Evolutionary conservation across 2,888 invertebrate genomes (phyloP), one percentile per base, ranked within the genome.

Genomic region (Orchesella flavescens): DNA sequence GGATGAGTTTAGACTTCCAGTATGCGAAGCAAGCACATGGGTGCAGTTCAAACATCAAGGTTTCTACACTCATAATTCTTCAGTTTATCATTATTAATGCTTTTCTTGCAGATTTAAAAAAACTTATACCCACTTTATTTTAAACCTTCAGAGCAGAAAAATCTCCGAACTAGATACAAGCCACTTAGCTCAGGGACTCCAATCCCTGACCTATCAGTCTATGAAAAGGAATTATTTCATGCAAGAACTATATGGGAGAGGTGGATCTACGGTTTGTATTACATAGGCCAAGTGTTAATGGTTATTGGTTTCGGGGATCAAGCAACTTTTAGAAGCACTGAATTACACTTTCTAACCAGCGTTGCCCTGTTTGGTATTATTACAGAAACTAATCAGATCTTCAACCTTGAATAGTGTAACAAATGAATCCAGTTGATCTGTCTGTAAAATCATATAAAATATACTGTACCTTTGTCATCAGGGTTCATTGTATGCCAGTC

Each of bases 261-360:
- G n/a, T 59, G 49, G 21, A 21, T 85, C 12, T 65, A 79, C 9
- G 86, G 84, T 12, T n/a, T 85, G 1, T 87, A 87, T 59, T 87
- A 87, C 53, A 84, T 87, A 0, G 81, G 82, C 21, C 85, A 87
- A 57, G 85, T 85, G 0, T 75, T 86, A n/a, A 84, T 85, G 80
- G 84, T 84, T 0, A 86, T 87, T 78, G 87, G 87, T 12, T 87
- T 78, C 72, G 87, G 86, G 9, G 87, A 87, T 69, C 55, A 86
- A 61, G 75, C 84, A 1, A 61, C 71, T 1, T 73, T 83, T 21
- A 10, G 49, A 13, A 61, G 46, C 12, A 49, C 23, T 17, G 85
- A 85, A 15, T 43, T 87, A 10, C 24, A 59, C 12, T 69, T 87
- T n/a, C 59, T 84, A 4, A 72, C 77, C 13, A 43, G 63, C 19